phyloP scores from a whole-genome alignment of 2,888 invertebrate species.

The Mimumesa dahlbomi region DNA sequence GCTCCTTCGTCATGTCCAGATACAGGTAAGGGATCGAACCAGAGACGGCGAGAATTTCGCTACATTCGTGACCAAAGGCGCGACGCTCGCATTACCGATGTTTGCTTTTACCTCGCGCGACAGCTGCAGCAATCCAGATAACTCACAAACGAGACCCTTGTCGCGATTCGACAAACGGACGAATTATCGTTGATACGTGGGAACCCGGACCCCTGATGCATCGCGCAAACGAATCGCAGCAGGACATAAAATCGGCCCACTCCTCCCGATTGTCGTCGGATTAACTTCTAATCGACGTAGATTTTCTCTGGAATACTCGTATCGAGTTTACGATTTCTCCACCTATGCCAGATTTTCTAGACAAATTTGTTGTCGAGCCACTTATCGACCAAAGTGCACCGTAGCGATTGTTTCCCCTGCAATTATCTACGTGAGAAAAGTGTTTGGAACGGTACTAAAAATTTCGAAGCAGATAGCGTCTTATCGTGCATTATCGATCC shows the following conservation, averaged over 20 bases:
- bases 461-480: slow-evolving; percentile 25
- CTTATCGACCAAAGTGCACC: no score
- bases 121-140: slow-evolving; percentile 49
- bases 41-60: background rate
- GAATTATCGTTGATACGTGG: background rate
- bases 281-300: no score
- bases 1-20: slow-evolving; percentile 71
- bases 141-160: slow-evolving; percentile 28
- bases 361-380: no score
- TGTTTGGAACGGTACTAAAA: background rate
- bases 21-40: slow-evolving; percentile 68
- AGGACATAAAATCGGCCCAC: background rate
- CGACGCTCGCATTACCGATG: background rate
- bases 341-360: no score
- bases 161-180: slow-evolving; percentile 12
- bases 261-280: no score
- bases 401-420: no score
- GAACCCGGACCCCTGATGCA: no score
- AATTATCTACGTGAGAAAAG: no score
- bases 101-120: slow-evolving; percentile 8
- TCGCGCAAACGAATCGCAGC: background rate
- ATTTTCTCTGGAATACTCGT: no score
- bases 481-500: slow-evolving; percentile 31
- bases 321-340: background rate
- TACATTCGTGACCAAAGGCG: background rate